A percentile compares a stretch with the other conserved stretches of the same genome.
phyloP scores from a whole-genome alignment of 2,888 invertebrate genomes.

The Bembecia ichneumoniformis region DNA sequence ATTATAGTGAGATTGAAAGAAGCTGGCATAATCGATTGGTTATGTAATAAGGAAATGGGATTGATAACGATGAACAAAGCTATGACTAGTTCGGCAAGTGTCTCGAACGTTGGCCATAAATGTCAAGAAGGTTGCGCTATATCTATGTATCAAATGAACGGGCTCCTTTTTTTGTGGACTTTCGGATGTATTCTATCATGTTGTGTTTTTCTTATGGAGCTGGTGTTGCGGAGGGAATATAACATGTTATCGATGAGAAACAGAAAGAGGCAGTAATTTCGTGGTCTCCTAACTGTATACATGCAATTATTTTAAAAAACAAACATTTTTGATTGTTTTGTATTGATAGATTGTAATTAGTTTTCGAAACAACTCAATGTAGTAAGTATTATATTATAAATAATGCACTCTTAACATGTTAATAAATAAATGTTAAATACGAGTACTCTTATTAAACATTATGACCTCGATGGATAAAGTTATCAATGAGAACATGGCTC shows the following conservation, averaged over 20 bases:
- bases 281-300: too few relatives aligned
- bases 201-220: constrained; percentile 32
- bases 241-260: background rate
- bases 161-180: constrained; percentile 39
- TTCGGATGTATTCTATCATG: constrained; percentile 34
- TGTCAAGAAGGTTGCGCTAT: constrained; percentile 45
- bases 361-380: too few relatives aligned
- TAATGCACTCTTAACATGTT: too few relatives aligned
- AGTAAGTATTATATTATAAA: too few relatives aligned
- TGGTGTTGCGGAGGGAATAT: constrained; percentile 2
- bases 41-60: constrained; percentile 26
- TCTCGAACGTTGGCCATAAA: constrained; percentile 37
- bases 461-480: too few relatives aligned
- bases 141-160: constrained; percentile 32
- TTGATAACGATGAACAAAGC: constrained; percentile 31
- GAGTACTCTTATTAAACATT: too few relatives aligned
- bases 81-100: constrained; percentile 26
- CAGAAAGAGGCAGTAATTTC: background rate
- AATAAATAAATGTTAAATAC: too few relatives aligned
- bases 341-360: too few relatives aligned
- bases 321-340: background rate
- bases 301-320: too few relatives aligned
- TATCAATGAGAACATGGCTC: too few relatives aligned
- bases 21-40: constrained; percentile 29
- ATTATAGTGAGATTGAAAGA: constrained; percentile 35